Evolutionary conservation across 2,888 invertebrate species (phyloP), one percentile per base, ranked within the genome.

Genomic region (Plebejus anna): DNA sequence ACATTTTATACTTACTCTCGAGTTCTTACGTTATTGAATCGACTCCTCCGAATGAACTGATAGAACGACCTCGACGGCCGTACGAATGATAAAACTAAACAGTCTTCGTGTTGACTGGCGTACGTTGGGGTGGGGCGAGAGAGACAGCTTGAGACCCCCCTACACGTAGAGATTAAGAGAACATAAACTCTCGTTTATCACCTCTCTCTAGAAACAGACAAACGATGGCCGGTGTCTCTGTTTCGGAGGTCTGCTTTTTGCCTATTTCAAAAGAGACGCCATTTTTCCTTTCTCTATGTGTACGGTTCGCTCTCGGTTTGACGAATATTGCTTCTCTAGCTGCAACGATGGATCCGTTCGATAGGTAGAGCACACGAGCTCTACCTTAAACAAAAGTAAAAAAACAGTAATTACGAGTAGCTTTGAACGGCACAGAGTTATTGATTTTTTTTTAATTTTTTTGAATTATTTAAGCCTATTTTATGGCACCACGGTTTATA

Each of bases 1-100:
- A 94, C 91, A 92, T 91, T 93, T 93, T 92, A 92, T 93, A 87
- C 90, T 92, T 92, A 92, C 85, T 84, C 88, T 90, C 91, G 88
- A 76, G 89, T 91, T 86, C 92, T 90, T 90, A 76, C 86, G 88
- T 89, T 88, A 89, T 88, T 82, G 82, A 85, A 87, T 86, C 87
- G 87, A 86, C 84, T 85, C 82, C 83, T 82, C 71, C 76, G 72
- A 77, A 77, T 78, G 70, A 76, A 77, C 77, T 76, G 76, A 79
- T 79, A 84, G 86, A 85, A 88, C 89, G 88, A 90, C 87, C 87
- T 87, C 87, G 88, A 87, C 87, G 86, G 87, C 87, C 78, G 79
- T 79, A 32, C 32, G 32, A 36, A 36, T 89, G 90, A 88, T 85
- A 90, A 87, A 90, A 91, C 91, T 92, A 90, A 90, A 87, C 93